Evolutionary conservation across 2,888 invertebrate genomes (phyloP).

Genomic region (Spialia ferax): DNA sequence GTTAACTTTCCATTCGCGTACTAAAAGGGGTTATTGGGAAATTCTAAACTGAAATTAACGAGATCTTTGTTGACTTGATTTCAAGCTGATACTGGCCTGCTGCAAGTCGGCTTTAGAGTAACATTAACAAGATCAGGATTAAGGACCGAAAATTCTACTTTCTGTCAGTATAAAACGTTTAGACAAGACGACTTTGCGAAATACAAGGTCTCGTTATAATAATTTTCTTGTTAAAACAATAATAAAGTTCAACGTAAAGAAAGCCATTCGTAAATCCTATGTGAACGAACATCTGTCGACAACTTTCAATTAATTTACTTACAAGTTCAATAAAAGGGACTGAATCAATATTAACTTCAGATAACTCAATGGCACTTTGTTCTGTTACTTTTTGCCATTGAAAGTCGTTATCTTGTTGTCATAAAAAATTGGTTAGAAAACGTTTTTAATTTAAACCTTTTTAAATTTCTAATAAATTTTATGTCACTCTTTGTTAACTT

Average conservation of each 20-base stretch:
- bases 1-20: background rate
- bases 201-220: background rate
- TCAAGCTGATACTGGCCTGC: constrained; percentile 38
- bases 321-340: constrained; percentile 9
- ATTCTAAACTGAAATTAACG: constrained; percentile 2
- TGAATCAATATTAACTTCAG: constrained; percentile 5
- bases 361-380: background rate
- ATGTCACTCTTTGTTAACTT: no score
- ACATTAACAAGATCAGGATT: constrained; percentile 40
- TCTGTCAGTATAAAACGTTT: constrained; percentile 11
- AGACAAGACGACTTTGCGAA: constrained; percentile 2
- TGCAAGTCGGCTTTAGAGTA: constrained; percentile 39
- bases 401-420: background rate
- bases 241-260: background rate
- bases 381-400: background rate
- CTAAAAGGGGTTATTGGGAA: constrained; percentile 3
- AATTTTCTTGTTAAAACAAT: background rate
- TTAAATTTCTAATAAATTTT: no score
- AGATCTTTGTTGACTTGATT: constrained; percentile 14
- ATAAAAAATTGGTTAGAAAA: no score
- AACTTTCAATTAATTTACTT: constrained; percentile 13
- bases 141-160: constrained; percentile 37
- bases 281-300: background rate
- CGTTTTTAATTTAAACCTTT: no score
- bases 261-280: background rate